These are phyloP conservation scores for Marmota monax DNA, from an alignment of 2,113 vertebrate species.

Conservation along the genomic window DNA sequence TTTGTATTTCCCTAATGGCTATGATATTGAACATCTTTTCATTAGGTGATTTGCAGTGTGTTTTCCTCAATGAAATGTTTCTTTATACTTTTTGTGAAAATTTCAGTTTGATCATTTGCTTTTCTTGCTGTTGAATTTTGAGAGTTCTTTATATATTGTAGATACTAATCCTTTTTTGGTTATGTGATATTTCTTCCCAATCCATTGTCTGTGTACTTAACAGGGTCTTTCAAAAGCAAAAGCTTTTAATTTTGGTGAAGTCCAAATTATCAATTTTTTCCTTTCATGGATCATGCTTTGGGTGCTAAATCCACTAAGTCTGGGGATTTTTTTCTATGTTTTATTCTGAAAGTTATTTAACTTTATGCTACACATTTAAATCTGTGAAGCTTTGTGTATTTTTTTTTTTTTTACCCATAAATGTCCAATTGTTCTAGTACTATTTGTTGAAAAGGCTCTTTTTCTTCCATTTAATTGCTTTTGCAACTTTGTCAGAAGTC, in stretches of 20 bases:
- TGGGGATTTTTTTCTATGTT: background rate
- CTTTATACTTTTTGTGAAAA: background rate
- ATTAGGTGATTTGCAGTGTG: background rate
- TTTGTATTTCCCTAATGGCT: background rate
- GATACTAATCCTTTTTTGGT: background rate
- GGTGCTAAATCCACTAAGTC: background rate
- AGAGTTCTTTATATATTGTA: constrained; percentile 48
- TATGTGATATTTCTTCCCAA: constrained; percentile 24
- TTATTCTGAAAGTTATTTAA: background rate
- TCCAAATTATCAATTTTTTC: background rate
- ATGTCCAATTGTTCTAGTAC: background rate
- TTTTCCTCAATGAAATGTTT: constrained; percentile 43
- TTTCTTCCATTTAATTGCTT: background rate
- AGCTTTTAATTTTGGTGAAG: background rate
- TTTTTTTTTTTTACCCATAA: background rate
- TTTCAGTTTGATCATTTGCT: background rate
- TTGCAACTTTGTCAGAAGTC: background rate
- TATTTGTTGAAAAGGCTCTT: background rate
- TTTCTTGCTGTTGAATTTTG: constrained; percentile 37
- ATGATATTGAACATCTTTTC: background rate
- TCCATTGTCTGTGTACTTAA: constrained; percentile 2
- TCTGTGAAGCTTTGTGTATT: background rate
- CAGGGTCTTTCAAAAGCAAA: background rate
- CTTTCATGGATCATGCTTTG: background rate
- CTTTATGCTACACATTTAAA: constrained; percentile 11